Evolutionary conservation across 2,888 invertebrate genomes (phyloP), one percentile per base, ranked within the genome.

Genomic region (Latheticus oryzae): DNA sequence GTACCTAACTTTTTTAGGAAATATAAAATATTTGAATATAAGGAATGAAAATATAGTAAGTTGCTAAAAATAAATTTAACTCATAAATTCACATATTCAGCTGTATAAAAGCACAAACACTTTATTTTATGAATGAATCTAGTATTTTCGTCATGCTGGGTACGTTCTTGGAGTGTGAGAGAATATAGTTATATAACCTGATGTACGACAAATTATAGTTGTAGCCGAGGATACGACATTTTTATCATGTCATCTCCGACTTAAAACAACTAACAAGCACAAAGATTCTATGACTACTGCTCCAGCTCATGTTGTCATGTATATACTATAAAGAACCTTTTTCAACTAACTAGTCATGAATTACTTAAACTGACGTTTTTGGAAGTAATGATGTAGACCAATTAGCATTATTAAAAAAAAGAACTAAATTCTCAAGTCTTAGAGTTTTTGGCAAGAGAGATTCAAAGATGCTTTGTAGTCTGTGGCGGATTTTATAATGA

Each of bases 211-310:
- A 67, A 64, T 65, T 65, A 64, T 64, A 53, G 62, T 57, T 59
- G 55, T 40, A 61, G 65, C 60, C 60, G 60, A 52, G 61, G 45
- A 58, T 61, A 54, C 57, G 65, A 61, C 60, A 60, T 64, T 58
- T 61, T 64, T 64, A 64, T 64, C 63, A 53, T 64, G 61, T 64
- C 63, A 64, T 64, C 63, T 62, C 59, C 40, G 52, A 58, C 40
- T 54, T 63, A 61, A 45, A 60, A 63, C 65, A 65, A 60, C 63
- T 66, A 67, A 67, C 67, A 58, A 67, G 67, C 61, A 52, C 48
- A 52, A 43, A 59, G 60, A 59, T 61, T 57, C 61, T 60, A 58
- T 57, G 56, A 60, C 65, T 62, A 65, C 63, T 61, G 62, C 60
- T 64, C 23, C 26, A 32, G 52, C 37, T 50, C 50, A 50, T 24